Base-by-base conservation (phyloP, 2,113 vertebrate species). In the Percopsis transmontana region DNA sequence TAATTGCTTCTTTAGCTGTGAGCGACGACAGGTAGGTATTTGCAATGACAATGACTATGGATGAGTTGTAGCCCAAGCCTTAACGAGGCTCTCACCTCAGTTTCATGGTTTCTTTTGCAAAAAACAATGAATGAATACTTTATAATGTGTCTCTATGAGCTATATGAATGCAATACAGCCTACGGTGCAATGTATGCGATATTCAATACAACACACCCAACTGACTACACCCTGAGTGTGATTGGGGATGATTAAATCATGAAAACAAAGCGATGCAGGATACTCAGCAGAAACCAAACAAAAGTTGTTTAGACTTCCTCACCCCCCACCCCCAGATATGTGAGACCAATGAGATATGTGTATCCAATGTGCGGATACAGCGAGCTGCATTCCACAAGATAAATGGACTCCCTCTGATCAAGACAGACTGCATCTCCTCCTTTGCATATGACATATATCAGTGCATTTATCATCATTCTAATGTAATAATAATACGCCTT, bases 401-500 rank as follows among this genome's bases (percentile, higher is more conserved):
- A 76, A 71, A 66, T 76, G 70, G 66, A 57, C 15, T 72, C 52
- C 9, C 21, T 48, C 53, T 85, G 72, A 85, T 73, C 40, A n/a
- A 67, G 53, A 78, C 57, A 67, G 65, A 58, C 62, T 77, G 61
- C 60, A 51, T 42, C 59, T 73, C 5, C 55, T 2, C 13, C 39
- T 39, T n/a, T n/a, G n/a, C 24, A 11, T 52, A 47, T 67, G 67
- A 70, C 68, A 77, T 63, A 65, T 54, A 73, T 81, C 81, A 79
- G 45, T 51, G 66, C 66, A 63, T 59, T 68, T 41, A 55, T 42
- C 73, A 55, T 84, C 62, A 45, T 21, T 19, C 40, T 56, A 41
- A 69, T 72, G 20, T 40, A 54, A 70, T 50, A n/a, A n/a, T n/a
- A n/a, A n/a, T n/a, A n/a, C 60, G 64, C 39, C 51, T 69, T 74